A percentile compares a stretch with the other conserved stretches of the same genome.
These are phyloP conservation scores for Pelobates cultripes DNA, from an alignment of 2,797 vertebrate genomes.

Conservation along the genomic window DNA sequence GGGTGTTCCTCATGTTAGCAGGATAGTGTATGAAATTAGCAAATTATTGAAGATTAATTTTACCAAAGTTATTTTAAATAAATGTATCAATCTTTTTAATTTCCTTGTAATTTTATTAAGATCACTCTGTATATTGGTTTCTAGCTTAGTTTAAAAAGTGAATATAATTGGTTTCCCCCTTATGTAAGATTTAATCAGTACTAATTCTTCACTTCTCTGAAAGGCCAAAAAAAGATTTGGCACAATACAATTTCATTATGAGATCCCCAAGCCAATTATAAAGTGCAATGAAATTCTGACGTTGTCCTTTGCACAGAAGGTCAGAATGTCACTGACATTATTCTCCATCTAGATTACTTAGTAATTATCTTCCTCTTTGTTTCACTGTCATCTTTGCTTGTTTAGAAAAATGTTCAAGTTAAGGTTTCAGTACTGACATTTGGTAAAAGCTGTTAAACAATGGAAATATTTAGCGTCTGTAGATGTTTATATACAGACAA, in stretches of 20 bases:
- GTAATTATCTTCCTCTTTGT: slow-evolving; percentile 59
- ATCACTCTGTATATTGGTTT: too few relatives aligned
- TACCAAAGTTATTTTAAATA: too few relatives aligned
- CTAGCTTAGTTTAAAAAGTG: too few relatives aligned
- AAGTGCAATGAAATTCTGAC: too few relatives aligned
- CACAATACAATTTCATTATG: too few relatives aligned
- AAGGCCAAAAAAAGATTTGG: neutral
- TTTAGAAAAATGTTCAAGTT: slow-evolving; percentile 17
- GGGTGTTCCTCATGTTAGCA: too few relatives aligned
- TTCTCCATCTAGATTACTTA: slow-evolving; percentile 10
- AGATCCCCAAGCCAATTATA: too few relatives aligned
- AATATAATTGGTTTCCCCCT: too few relatives aligned
- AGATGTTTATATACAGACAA: neutral
- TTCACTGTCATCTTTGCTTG: neutral
- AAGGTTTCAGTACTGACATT: neutral
- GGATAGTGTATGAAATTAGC: too few relatives aligned
- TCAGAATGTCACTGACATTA: slow-evolving; percentile 65
- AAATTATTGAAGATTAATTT: too few relatives aligned
- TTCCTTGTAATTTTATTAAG: too few relatives aligned
- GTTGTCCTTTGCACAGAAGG: neutral
- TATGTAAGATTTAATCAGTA: neutral
- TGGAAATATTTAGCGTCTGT: neutral
- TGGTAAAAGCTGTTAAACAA: slow-evolving; percentile 11
- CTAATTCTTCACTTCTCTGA: neutral
- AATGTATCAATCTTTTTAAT: too few relatives aligned